Evolutionary conservation across 2,113 vertebrate genomes (phyloP).

Genomic region (Circaetus cinerascens): DNA sequence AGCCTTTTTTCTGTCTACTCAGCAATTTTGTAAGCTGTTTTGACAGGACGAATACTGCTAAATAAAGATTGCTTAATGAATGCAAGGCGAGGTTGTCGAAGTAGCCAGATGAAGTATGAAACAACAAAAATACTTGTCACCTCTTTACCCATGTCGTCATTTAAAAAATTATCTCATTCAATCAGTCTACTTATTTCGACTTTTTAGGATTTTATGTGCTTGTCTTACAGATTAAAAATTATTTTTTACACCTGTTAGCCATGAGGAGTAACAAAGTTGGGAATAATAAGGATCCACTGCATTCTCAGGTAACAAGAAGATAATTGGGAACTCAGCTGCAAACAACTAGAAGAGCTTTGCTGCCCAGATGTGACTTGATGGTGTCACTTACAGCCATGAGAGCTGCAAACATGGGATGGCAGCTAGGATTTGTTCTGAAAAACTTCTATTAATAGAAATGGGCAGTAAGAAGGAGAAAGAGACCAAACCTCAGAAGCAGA

Average conservation of each 20-base stretch:
- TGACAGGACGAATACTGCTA: not conserved
- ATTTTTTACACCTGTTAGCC: not conserved
- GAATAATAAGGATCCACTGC: not conserved
- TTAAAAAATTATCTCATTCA: not conserved
- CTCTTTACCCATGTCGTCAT: not conserved
- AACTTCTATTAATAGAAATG: not conserved
- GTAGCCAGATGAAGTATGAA: not conserved
- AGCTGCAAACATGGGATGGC: not conserved
- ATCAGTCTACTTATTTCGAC: not conserved
- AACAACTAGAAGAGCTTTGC: not conserved
- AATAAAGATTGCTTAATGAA: not conserved
- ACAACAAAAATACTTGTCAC: not conserved
- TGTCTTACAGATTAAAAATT: not conserved
- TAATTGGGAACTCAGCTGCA: not conserved
- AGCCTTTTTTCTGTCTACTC: not conserved
- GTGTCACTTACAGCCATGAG: not conserved
- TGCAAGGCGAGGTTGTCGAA: not conserved
- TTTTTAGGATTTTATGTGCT: not conserved
- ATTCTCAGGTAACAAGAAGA: not conserved
- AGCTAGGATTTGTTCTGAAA: not conserved
- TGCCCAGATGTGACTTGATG: not conserved
- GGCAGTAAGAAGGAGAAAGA: not conserved
- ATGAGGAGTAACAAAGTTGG: not conserved
- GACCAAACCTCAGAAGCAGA: not conserved
- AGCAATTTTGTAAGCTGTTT: not conserved